Evolutionary conservation across 2,113 vertebrate genomes (phyloP).

Genomic region (Rutilus rutilus): DNA sequence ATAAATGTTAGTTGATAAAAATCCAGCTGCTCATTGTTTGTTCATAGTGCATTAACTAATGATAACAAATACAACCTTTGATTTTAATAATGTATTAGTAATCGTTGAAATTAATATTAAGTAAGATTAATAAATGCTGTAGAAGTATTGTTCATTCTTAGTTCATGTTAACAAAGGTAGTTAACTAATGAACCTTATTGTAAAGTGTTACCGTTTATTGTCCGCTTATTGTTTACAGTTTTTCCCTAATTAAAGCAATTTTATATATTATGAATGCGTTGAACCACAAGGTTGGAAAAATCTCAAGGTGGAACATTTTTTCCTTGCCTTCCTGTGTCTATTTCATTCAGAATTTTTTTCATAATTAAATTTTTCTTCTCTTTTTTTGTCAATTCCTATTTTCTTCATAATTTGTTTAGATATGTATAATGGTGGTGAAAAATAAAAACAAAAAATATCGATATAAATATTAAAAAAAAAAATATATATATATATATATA

Average conservation of each 20-base stretch:
- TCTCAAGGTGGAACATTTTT: background rate
- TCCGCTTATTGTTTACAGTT: background rate
- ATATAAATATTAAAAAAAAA: background rate
- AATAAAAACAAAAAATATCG: background rate
- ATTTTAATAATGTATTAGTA: no score
- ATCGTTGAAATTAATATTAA: no score
- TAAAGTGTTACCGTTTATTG: background rate
- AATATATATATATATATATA: no score
- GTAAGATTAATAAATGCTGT: no score
- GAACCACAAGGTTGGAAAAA: background rate
- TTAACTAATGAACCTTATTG: no score
- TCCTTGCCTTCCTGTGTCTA: background rate
- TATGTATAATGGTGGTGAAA: background rate
- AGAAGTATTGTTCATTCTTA: background rate
- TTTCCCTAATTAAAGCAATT: background rate
- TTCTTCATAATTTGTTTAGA: background rate
- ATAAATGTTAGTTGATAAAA: no score
- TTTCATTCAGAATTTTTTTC: background rate
- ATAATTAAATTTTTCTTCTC: background rate
- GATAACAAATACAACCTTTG: no score
- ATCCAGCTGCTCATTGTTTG: no score
- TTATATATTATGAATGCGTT: background rate
- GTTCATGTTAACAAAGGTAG: no score
- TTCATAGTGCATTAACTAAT: no score
- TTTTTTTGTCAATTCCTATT: background rate